phyloP scores from a whole-genome alignment of 2,797 vertebrate species.

The Labroides dimidiatus region DNA sequence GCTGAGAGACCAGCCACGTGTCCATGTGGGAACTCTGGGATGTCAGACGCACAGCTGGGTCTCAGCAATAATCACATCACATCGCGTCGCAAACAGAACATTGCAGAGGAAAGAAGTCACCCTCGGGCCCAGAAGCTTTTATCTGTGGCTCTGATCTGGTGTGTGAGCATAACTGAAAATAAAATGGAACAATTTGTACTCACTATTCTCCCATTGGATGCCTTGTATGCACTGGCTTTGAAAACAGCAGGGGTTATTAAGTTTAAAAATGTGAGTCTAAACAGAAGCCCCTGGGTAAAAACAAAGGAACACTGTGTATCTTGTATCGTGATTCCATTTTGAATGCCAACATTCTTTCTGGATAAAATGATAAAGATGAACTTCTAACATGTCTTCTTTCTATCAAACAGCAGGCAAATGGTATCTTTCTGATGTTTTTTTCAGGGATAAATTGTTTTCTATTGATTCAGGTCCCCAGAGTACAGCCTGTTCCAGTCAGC shows the following conservation, averaged over 20 bases:
- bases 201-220: slow-evolving; percentile 6
- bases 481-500: background rate
- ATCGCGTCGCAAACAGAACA: slow-evolving; percentile 4
- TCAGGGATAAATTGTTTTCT: background rate
- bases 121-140: slow-evolving; percentile 27
- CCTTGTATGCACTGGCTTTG: background rate
- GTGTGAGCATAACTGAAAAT: slow-evolving; percentile 40
- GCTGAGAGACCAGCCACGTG: slow-evolving; percentile 17
- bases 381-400: background rate
- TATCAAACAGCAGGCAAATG: background rate
- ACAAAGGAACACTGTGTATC: slow-evolving; percentile 6
- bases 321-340: slow-evolving; percentile 5
- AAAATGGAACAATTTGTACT: slow-evolving; percentile 32
- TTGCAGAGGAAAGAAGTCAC: slow-evolving; percentile 30
- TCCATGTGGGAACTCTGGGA: slow-evolving; percentile 11
- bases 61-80: slow-evolving; percentile 24
- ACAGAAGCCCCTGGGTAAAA: slow-evolving; percentile 10
- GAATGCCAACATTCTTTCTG: slow-evolving; percentile 12
- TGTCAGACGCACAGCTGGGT: slow-evolving; percentile 15
- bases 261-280: slow-evolving; percentile 24
- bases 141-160: slow-evolving; percentile 22
- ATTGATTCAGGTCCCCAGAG: background rate
- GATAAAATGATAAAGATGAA: background rate
- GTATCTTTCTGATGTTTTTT: background rate
- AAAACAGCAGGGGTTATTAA: slow-evolving; percentile 25